Conservation (phyloP, 2,113 vertebrate genomes). For the Athene cunicularia region DNA sequence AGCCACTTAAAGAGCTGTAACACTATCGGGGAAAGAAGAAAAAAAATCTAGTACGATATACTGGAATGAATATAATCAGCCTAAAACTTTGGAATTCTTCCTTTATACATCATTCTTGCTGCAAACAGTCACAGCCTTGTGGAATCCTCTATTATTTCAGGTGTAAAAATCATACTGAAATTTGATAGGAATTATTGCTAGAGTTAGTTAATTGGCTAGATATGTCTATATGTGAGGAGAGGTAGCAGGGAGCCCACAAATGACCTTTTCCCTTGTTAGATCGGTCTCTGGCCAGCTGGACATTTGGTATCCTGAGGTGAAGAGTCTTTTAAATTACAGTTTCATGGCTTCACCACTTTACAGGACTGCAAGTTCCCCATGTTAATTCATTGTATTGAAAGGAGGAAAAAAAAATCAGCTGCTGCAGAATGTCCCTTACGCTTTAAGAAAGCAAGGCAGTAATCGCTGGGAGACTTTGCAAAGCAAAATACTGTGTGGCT, state of each 20-base stretch:
- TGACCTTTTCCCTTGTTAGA: slow-evolving; percentile 47
- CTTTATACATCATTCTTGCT: not conserved
- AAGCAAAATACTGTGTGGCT: slow-evolving; percentile 15
- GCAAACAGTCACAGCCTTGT: not conserved
- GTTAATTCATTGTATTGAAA: not conserved
- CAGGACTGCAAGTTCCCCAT: not conserved
- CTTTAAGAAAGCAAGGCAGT: not conserved
- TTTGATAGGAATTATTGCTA: slow-evolving; percentile 27
- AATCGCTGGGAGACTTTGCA: slow-evolving; percentile 32
- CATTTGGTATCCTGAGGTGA: not conserved
- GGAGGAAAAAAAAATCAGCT: not conserved
- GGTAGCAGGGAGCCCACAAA: slow-evolving; percentile 32
- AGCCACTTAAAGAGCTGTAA: slow-evolving; percentile 48
- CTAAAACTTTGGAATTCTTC: slow-evolving; percentile 17
- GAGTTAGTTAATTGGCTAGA: not conserved
- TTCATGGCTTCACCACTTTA: not conserved
- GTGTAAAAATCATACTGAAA: slow-evolving; percentile 23
- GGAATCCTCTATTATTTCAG: slow-evolving; percentile 18
- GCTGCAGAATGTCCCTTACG: not conserved
- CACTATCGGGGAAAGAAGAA: not conserved
- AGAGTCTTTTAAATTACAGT: not conserved
- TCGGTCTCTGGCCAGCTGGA: slow-evolving; percentile 31
- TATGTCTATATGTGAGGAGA: not conserved
- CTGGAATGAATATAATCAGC: not conserved
- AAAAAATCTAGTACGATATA: not conserved